These are phyloP conservation scores for Ranitomeya variabilis DNA, from an alignment of 2,113 vertebrate genomes.

Conservation along the genomic window DNA sequence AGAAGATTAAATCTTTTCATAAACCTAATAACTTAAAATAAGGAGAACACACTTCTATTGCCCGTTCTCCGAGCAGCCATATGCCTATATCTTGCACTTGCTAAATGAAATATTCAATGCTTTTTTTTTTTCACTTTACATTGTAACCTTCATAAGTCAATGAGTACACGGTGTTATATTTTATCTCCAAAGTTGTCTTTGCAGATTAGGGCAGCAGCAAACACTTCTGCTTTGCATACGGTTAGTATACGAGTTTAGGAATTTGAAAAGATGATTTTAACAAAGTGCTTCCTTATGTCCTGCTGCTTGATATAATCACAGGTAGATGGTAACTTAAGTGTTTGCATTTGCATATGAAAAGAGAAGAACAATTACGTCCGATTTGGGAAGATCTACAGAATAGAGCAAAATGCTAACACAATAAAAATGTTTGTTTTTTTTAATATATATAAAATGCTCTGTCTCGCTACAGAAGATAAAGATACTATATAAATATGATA, in stretches of 20 bases:
- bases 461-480: no score
- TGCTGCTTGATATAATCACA: not conserved
- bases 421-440: not conserved
- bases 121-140: constrained; percentile 1
- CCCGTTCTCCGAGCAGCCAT: constrained; percentile 42
- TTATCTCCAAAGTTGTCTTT: constrained; percentile 27
- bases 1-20: constrained; percentile 70
- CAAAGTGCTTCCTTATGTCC: constrained; percentile 16
- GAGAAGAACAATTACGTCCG: not conserved
- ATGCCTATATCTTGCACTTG: constrained; percentile 54
- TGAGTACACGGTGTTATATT: constrained; percentile 26
- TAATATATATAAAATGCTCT: no score
- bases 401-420: not conserved
- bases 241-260: not conserved
- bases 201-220: constrained; percentile 28
- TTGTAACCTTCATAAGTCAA: constrained; percentile 46
- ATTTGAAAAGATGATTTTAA: not conserved
- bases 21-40: constrained; percentile 65
- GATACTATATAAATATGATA: no score
- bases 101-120: constrained; percentile 52
- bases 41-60: constrained; percentile 62
- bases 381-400: not conserved
- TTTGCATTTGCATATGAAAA: not conserved
- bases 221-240: constrained; percentile 8
- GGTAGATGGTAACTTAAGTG: not conserved